Evolutionary conservation across 2,797 vertebrate species (phyloP).

Genomic region (Zenarchopterus dispar): DNA sequence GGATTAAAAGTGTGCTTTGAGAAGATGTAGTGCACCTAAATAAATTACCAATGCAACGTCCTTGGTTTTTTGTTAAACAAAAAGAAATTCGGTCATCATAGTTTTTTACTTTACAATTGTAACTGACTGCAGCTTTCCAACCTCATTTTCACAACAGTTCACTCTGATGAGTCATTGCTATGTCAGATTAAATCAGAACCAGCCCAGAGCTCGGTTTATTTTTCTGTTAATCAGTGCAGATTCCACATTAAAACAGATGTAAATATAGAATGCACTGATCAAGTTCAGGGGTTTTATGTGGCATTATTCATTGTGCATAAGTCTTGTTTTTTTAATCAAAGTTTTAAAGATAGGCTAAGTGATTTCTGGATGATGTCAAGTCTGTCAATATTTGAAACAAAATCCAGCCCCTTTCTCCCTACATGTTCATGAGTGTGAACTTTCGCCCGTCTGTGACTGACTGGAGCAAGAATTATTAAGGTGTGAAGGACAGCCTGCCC

Average conservation of each 20-base stretch:
- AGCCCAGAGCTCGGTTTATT: not conserved
- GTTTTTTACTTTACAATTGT: conserved; percentile 13
- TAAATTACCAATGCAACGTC: not conserved
- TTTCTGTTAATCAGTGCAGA: not conserved
- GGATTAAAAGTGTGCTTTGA: not conserved
- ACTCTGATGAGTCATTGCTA: conserved; percentile 57
- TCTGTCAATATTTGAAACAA: no score
- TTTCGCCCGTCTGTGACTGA: no score
- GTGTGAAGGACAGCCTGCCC: no score
- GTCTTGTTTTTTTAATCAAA: no score
- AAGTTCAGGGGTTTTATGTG: not conserved
- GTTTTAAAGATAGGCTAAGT: not conserved
- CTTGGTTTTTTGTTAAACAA: not conserved
- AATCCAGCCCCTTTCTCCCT: no score
- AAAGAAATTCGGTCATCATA: no score
- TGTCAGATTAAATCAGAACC: no score
- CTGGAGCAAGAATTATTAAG: no score
- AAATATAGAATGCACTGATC: not conserved
- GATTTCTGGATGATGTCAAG: no score
- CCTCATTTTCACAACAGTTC: conserved; percentile 21
- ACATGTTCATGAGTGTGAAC: no score
- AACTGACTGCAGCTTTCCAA: not conserved
- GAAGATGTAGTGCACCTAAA: not conserved
- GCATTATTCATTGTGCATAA: not conserved
- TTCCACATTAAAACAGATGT: not conserved